These are phyloP conservation scores for Cyclopterus lumpus DNA, from an alignment of 2,797 vertebrate species.

Conservation along the genomic window DNA sequence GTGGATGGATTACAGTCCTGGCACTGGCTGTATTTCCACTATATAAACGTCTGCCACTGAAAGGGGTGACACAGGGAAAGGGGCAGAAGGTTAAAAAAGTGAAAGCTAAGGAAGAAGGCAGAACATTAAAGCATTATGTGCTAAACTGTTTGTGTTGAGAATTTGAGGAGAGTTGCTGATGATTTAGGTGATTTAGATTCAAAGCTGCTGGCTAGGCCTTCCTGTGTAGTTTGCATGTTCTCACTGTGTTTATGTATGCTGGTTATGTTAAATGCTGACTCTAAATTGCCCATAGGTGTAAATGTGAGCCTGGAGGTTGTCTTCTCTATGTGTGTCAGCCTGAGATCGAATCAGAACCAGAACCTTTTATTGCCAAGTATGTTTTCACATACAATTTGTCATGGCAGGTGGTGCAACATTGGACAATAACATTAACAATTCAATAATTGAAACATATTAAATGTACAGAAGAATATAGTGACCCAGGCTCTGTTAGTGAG, in stretches of 20 bases:
- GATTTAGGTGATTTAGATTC: background rate
- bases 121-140: background rate
- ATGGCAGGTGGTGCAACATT: too few species aligned
- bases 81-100: conserved; percentile 5
- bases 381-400: too few species aligned
- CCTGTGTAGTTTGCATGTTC: background rate
- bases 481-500: too few species aligned
- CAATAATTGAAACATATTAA: too few species aligned
- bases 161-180: background rate
- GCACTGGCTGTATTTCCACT: conserved; percentile 15
- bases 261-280: background rate
- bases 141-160: conserved; percentile 6
- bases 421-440: too few species aligned
- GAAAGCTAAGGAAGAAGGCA: background rate
- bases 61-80: conserved; percentile 5
- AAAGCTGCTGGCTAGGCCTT: background rate
- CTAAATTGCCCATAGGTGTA: background rate
- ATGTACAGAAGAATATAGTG: too few species aligned
- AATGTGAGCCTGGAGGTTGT: background rate
- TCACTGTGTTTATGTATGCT: background rate
- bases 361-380: too few species aligned
- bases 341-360: background rate
- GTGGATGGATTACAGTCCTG: conserved; percentile 39
- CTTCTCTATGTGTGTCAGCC: background rate
- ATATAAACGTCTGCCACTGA: conserved; percentile 33